Evolutionary conservation across 1,140 invertebrate genomes (phyloP).

Genomic region (Chlorops oryzae): DNA sequence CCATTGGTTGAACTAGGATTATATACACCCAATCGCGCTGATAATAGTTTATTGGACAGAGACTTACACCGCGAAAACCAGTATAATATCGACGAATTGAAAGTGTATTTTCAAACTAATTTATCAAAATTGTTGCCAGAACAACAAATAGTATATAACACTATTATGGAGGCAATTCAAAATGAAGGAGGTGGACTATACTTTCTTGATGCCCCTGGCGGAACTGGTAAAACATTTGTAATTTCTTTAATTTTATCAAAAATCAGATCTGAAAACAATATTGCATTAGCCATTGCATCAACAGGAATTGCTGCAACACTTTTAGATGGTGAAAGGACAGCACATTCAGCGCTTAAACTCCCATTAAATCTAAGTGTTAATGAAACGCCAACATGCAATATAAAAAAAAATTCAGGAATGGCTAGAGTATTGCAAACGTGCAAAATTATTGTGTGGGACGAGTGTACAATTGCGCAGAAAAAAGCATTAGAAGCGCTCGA

Average conservation of each 20-base stretch:
- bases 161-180: constrained; percentile 17
- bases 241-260: constrained; percentile 41
- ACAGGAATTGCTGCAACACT: constrained; percentile 37
- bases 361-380: constrained; percentile 6
- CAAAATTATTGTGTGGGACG: constrained; percentile 33
- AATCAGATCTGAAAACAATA: constrained; percentile 29
- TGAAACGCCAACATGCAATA: constrained; percentile 22
- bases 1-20: constrained; percentile 29
- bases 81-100: constrained; percentile 23
- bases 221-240: constrained; percentile 43
- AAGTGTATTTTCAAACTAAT: constrained; percentile 13
- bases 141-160: constrained; percentile 20
- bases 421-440: constrained; percentile 27
- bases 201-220: constrained; percentile 36
- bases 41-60: constrained; percentile 24
- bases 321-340: constrained; percentile 11
- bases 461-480: constrained; percentile 10
- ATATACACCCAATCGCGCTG: constrained; percentile 31
- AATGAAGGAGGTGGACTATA: constrained; percentile 21
- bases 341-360: constrained; percentile 13
- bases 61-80: constrained; percentile 23
- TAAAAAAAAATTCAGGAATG: constrained; percentile 29
- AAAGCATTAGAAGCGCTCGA: constrained; percentile 44
- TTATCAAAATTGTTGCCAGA: constrained; percentile 13
- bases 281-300: constrained; percentile 50